Conservation (phyloP, 2,797 vertebrate species). For the Knipowitschia caucasica region DNA sequence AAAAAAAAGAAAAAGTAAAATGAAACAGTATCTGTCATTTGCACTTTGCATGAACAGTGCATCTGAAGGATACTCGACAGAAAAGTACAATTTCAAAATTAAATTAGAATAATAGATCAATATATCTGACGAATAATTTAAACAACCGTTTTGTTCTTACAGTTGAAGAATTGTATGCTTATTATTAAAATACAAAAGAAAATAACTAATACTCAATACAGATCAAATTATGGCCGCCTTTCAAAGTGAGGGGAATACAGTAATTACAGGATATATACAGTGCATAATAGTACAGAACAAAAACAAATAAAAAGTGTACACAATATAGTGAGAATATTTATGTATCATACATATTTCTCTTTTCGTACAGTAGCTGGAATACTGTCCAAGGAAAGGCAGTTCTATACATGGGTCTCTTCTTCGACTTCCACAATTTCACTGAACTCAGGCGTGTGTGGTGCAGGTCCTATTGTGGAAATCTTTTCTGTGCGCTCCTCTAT, state of each 20-base stretch:
- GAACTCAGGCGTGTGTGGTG: constrained; percentile 12
- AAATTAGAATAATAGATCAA: constrained; percentile 51
- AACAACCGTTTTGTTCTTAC: constrained; percentile 34
- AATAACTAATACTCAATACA: constrained; percentile 41
- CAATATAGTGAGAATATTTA: constrained; percentile 2
- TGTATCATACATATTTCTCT: constrained; percentile 9
- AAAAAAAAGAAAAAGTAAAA: no score
- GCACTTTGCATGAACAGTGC: neutral
- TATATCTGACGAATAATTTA: constrained; percentile 66
- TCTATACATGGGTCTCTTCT: constrained; percentile 74
- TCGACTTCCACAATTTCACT: constrained; percentile 60
- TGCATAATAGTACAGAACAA: constrained; percentile 30
- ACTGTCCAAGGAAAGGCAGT: constrained; percentile 66
- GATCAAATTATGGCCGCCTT: constrained; percentile 29
- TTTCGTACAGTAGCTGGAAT: constrained; percentile 70
- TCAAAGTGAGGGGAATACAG: constrained; percentile 45
- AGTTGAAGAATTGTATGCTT: constrained; percentile 48
- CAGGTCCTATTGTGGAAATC: constrained; percentile 24
- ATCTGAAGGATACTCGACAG: constrained; percentile 29
- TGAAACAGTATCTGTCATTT: no score
- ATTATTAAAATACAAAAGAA: constrained; percentile 46
- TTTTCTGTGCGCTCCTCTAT: constrained; percentile 26
- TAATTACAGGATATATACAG: constrained; percentile 48
- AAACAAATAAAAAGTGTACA: constrained; percentile 16
- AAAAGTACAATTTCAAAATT: constrained; percentile 44